phyloP scores from a whole-genome alignment of 1,140 invertebrate species.

The Brachionus paranguensis region DNA sequence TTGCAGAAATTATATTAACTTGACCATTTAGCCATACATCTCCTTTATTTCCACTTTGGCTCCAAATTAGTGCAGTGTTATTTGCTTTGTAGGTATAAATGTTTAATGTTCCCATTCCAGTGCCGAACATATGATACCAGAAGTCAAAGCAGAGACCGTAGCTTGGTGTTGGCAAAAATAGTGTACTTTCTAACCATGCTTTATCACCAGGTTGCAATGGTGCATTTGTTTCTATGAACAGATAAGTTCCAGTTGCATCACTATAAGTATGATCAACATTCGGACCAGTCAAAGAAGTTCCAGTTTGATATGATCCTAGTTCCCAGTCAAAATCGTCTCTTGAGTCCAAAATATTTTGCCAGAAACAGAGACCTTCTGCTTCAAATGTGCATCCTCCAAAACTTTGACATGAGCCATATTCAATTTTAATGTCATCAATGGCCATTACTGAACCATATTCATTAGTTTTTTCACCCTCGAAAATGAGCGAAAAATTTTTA shows the following conservation, averaged over 20 bases:
- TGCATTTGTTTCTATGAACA: constrained; percentile 47
- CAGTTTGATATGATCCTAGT: constrained; percentile 44
- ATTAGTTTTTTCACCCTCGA: constrained; percentile 45
- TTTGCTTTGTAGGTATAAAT: constrained; percentile 16
- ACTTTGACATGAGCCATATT: constrained; percentile 31
- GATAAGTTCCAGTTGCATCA: constrained; percentile 49
- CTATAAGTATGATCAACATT: constrained; percentile 52
- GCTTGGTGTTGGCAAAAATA: constrained; percentile 16
- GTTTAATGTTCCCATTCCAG: constrained; percentile 15
- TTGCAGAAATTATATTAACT: constrained; percentile 20
- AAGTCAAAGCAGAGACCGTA: constrained; percentile 45
- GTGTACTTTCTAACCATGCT: constrained; percentile 10
- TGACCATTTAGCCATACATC: constrained; percentile 41
- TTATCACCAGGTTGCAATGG: not conserved
- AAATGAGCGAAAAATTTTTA: constrained; percentile 42
- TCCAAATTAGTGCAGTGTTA: not conserved
- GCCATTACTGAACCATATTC: constrained; percentile 43
- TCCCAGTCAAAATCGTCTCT: constrained; percentile 50
- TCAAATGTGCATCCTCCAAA: constrained; percentile 46
- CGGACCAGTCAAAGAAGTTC: constrained; percentile 46
- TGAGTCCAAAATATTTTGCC: constrained; percentile 43
- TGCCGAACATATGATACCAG: constrained; percentile 54
- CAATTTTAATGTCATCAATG: constrained; percentile 26
- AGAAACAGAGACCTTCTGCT: constrained; percentile 59
- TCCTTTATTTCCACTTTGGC: constrained; percentile 38